These are phyloP conservation scores for Lingula anatina DNA, from an alignment of 2,888 invertebrate species.

Conservation along the genomic window DNA sequence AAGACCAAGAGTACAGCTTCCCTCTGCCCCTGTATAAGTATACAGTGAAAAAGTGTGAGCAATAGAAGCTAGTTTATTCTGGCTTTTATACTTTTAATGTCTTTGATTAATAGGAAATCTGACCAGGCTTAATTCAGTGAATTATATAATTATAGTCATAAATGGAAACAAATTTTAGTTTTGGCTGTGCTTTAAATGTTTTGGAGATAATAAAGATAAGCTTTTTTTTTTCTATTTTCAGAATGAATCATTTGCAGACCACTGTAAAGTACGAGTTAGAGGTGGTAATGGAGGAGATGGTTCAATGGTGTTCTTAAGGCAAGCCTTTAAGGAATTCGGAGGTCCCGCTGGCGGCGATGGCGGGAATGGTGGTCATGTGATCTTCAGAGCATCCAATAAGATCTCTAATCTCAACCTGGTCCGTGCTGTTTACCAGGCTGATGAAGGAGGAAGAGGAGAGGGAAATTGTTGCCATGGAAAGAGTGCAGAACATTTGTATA, in stretches of 20 bases:
- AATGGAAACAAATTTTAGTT: too few relatives aligned
- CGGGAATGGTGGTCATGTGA: constrained; percentile 90
- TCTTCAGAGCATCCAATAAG: constrained; percentile 65
- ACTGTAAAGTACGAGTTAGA: constrained; percentile 61
- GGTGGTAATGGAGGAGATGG: constrained; percentile 95
- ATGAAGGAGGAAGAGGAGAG: constrained; percentile 68
- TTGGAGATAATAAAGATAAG: too few relatives aligned
- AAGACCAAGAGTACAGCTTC: too few relatives aligned
- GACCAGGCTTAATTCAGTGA: too few relatives aligned
- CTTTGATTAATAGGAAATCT: too few relatives aligned
- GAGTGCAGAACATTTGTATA: constrained; percentile 35
- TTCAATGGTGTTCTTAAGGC: constrained; percentile 76
- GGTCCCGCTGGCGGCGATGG: constrained; percentile 93
- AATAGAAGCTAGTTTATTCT: too few relatives aligned
- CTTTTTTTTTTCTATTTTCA: constrained; percentile 8
- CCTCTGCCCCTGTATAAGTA: too few relatives aligned
- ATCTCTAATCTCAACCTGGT: constrained; percentile 71
- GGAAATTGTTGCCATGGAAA: constrained; percentile 73
- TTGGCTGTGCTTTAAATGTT: too few relatives aligned
- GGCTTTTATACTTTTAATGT: too few relatives aligned
- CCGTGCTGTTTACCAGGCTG: constrained; percentile 60
- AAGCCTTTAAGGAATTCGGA: constrained; percentile 78
- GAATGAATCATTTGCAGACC: constrained; percentile 64
- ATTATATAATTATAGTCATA: too few relatives aligned
- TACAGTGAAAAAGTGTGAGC: too few relatives aligned